Evolutionary conservation across 2,113 vertebrate genomes (phyloP).

Genomic region (Psettodes erumei): DNA sequence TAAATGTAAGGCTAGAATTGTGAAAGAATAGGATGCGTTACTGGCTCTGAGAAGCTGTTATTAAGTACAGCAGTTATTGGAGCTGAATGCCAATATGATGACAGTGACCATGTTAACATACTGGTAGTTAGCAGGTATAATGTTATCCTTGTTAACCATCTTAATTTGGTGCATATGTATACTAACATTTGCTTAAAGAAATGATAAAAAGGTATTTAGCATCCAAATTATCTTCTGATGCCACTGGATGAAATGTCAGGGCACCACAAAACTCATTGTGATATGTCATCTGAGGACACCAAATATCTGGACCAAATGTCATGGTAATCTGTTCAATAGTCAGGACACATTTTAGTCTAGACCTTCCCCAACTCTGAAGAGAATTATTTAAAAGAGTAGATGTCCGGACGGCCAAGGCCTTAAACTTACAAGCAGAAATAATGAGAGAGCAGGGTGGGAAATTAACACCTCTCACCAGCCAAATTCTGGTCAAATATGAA

Average conservation of each 20-base stretch:
- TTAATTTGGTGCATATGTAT: background rate
- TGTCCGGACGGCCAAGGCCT: constrained; percentile 8
- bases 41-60: background rate
- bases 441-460: background rate
- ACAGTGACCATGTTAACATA: background rate
- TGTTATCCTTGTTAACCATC: background rate
- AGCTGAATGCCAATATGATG: background rate
- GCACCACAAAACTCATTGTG: background rate
- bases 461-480: too few relatives aligned
- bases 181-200: background rate
- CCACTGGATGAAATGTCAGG: background rate
- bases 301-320: background rate
- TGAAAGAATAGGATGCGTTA: background rate
- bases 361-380: background rate
- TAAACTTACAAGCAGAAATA: constrained; percentile 3
- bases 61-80: background rate
- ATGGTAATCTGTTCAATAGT: background rate
- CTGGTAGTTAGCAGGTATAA: background rate
- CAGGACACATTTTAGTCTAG: background rate
- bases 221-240: background rate
- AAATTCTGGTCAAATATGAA: too few relatives aligned
- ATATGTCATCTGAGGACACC: background rate
- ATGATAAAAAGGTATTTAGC: background rate
- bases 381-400: background rate
- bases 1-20: background rate